Evolutionary conservation across 2,888 invertebrate genomes (phyloP).

Genomic region (Blastobasis lacticolella): DNA sequence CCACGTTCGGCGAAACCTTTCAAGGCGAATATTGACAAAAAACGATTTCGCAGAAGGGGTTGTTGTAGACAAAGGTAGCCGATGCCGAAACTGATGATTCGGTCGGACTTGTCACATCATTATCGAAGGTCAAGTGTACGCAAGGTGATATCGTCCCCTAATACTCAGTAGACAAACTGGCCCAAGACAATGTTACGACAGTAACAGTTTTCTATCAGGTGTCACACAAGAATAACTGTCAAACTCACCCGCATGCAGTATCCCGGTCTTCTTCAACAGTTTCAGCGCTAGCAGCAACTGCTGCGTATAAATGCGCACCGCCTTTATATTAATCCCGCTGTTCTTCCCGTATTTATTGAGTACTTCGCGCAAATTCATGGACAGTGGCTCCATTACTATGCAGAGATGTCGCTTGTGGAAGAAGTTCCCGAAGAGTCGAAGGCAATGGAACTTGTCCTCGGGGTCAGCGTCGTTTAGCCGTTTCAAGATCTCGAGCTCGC

Average conservation of each 20-base stretch:
- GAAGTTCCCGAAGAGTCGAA: constrained; percentile 94
- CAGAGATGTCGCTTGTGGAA: constrained; percentile 99
- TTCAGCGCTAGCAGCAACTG: constrained; percentile 95
- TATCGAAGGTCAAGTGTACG: too few species aligned
- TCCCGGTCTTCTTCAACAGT: constrained; percentile 94
- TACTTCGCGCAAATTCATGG: constrained; percentile 93
- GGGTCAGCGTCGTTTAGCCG: constrained; percentile 97
- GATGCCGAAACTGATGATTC: too few species aligned
- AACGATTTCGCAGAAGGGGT: too few species aligned
- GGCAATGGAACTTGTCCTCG: constrained; percentile 97
- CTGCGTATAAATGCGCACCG: constrained; percentile 97
- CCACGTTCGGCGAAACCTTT: too few species aligned
- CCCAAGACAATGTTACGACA: too few species aligned
- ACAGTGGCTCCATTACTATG: constrained; percentile 97
- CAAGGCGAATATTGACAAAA: too few species aligned
- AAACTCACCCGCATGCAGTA: constrained; percentile 87
- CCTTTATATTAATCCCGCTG: constrained; percentile 97
- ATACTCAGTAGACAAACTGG: too few species aligned
- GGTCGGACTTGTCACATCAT: too few species aligned
- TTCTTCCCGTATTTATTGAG: constrained; percentile 99
- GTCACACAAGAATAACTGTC: too few species aligned
- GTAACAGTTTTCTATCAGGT: too few species aligned
- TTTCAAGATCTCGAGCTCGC: constrained; percentile 95
- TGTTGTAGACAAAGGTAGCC: too few species aligned
- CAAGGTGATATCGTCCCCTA: too few species aligned